Evolutionary conservation across 1,140 invertebrate genomes (phyloP).

Genomic region (Eurytemora carolleeae): DNA sequence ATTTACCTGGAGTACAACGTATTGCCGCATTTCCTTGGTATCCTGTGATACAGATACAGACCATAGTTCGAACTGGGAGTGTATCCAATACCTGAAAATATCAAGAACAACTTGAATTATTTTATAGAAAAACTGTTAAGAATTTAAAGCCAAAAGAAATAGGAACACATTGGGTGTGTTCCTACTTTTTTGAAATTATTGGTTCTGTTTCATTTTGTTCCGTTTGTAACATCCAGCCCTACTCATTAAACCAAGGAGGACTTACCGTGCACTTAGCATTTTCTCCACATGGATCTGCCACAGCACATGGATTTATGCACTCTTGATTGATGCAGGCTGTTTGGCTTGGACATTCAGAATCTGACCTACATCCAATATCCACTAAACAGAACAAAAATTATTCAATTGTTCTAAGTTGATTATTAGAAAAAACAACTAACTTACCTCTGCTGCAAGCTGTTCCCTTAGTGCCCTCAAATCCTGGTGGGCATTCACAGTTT

Average conservation of each 20-base stretch:
- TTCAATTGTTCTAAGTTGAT: neutral
- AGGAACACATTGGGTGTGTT: too few relatives aligned
- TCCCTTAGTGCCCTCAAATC: conserved; percentile 57
- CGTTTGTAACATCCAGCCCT: too few relatives aligned
- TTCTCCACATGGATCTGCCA: conserved; percentile 20
- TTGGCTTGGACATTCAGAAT: conserved; percentile 21
- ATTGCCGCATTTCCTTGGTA: conserved; percentile 23
- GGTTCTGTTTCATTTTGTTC: too few relatives aligned
- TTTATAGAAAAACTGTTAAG: too few relatives aligned
- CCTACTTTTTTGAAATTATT: too few relatives aligned
- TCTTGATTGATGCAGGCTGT: conserved; percentile 20
- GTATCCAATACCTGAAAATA: conserved; percentile 49
- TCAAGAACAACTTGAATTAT: too few relatives aligned
- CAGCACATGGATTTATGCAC: conserved; percentile 19
- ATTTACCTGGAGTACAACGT: conserved; percentile 23
- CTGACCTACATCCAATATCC: conserved; percentile 21
- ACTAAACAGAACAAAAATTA: conserved; percentile 21
- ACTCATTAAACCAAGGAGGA: too few relatives aligned
- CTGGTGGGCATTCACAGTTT: conserved; percentile 53
- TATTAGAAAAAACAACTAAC: conserved; percentile 3
- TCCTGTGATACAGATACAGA: conserved; percentile 22
- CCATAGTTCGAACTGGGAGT: conserved; percentile 38
- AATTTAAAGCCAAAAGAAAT: too few relatives aligned
- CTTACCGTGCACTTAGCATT: conserved; percentile 59
- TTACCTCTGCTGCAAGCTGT: conserved; percentile 22